Conservation (phyloP, 1,140 invertebrate genomes). For the Babylonia areolata region DNA sequence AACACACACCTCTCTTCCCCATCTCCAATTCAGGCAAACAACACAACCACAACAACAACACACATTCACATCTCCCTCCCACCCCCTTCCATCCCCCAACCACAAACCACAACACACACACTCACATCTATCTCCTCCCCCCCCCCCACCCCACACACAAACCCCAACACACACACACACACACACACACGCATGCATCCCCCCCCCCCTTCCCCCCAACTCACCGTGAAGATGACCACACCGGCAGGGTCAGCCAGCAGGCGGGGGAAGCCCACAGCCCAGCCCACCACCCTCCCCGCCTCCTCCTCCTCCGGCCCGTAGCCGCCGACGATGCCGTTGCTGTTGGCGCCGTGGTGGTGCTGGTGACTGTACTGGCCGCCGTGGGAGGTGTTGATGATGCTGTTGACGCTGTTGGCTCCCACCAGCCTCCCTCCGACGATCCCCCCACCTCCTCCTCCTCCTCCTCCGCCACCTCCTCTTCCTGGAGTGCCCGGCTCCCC, state of each 20-base stretch:
- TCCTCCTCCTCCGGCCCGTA: conserved; percentile 53
- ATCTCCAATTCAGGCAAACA: too few species aligned
- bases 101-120: too few species aligned
- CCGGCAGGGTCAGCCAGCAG: conserved; percentile 90
- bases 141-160: too few species aligned
- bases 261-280: conserved; percentile 93
- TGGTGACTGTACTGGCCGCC: neutral
- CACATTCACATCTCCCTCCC: too few species aligned
- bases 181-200: neutral
- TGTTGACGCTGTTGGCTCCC: conserved; percentile 68
- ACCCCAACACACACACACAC: neutral
- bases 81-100: too few species aligned
- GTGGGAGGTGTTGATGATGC: conserved; percentile 12
- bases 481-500: conserved; percentile 24
- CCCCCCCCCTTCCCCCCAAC: conserved; percentile 69
- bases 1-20: too few species aligned
- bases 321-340: conserved; percentile 49
- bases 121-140: too few species aligned
- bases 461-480: too few species aligned
- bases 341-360: conserved; percentile 29
- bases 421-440: conserved; percentile 48
- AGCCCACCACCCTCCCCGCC: conserved; percentile 76
- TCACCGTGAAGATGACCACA: conserved; percentile 92
- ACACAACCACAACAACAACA: too few species aligned
- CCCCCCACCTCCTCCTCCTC: neutral